A percentile compares a stretch with the other conserved stretches of the same genome.
These are phyloP conservation scores for Tinea trinotella DNA, from an alignment of 2,888 invertebrate genomes.

Conservation along the genomic window DNA sequence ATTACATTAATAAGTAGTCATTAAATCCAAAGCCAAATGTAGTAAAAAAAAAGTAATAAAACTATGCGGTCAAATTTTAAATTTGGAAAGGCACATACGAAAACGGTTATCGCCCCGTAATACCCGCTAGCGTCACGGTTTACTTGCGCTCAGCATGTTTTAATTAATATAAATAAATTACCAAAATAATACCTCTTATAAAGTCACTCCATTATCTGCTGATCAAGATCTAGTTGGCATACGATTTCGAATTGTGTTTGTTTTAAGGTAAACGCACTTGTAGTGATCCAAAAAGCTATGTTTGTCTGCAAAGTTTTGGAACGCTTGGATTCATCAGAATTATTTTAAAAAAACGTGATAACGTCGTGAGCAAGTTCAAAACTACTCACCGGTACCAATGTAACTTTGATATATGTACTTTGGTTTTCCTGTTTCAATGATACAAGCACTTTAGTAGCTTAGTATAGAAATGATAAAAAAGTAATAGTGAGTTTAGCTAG, in stretches of 20 bases:
- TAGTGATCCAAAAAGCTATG: too few species aligned
- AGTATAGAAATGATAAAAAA: too few species aligned
- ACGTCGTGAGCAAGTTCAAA: too few species aligned
- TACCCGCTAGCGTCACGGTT: constrained; percentile 41
- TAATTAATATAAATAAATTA: constrained; percentile 60
- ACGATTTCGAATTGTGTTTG: constrained; percentile 3
- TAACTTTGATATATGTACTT: too few species aligned
- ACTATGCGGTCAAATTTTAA: neutral
- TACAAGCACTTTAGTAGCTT: too few species aligned
- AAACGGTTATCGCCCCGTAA: constrained; percentile 17
- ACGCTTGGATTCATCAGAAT: too few species aligned
- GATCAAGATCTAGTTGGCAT: constrained; percentile 14
- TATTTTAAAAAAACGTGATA: too few species aligned
- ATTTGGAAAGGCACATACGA: constrained; percentile 14
- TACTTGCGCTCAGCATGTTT: constrained; percentile 47
- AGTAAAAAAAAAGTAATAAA: constrained; percentile 11
- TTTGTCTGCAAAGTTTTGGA: too few species aligned
- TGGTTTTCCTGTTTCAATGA: too few species aligned
- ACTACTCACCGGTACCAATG: too few species aligned
- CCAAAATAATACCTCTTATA: constrained; percentile 28
- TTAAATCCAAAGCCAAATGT: neutral
- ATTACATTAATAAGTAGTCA: too few species aligned
- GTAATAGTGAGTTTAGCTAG: too few species aligned
- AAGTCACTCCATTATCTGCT: constrained; percentile 17
- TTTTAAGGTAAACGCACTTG: neutral